Evolutionary conservation across 2,797 vertebrate species (phyloP), one percentile per base, ranked within the genome.

Genomic region (Myotis myotis): DNA sequence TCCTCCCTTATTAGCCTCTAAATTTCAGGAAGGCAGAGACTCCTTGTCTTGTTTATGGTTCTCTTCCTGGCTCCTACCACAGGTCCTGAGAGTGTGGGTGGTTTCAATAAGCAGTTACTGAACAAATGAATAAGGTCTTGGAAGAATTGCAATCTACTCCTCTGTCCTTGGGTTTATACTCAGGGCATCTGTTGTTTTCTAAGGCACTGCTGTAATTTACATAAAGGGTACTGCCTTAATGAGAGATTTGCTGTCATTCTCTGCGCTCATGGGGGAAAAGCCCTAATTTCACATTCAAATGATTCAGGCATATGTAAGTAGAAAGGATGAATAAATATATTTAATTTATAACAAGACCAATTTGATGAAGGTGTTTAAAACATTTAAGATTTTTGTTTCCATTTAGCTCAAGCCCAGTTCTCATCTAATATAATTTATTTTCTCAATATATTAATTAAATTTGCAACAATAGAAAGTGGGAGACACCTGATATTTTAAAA

Each of bases 331-430:
- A 71, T 93, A 94, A 89, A 94, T 70, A 88, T 89, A 86, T 89
- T 94, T 88, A 91, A 86, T 82, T 79, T 95, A 92, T 87, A 93
- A 70, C 19, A 85, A 41, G 91, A 78, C 66, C 20, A 85, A 47
- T 87, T 82, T 96, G 78, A 93, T 66, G 5, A 70, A 81, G 25
- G 6, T 33, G 1, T 57, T 89, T 86, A 81, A 79, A 87, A 80
- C 23, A 93, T 51, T 89, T 72, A 79, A 80, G 38, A 82, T 11
- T 36, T 53, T 96, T 82, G 49, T 47, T 96, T 51, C 79, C 79
- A 84, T 85, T 94, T 10, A 68, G 15, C 41, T 91, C 64, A 92
- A 87, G 41, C 5, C 13, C 5, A 51, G 36, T 84, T 92, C 23
- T 93, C 47, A 87, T 70, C 30, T 66, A 81, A 41, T 80, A 11